phyloP scores from a whole-genome alignment of 2,888 invertebrate species.

The Hyposoter didymator region DNA sequence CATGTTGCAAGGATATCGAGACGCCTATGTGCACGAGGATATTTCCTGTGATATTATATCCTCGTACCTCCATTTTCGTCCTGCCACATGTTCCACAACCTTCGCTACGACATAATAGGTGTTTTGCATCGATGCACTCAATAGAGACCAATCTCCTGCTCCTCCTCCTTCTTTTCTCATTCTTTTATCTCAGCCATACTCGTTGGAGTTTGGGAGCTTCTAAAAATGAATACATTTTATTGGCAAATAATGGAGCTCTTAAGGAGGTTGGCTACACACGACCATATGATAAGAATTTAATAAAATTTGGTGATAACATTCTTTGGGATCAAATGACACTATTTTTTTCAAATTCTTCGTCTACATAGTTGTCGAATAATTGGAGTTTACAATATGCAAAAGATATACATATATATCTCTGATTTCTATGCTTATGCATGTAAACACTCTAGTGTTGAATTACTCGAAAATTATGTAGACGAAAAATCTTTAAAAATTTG shows the following conservation, averaged over 20 bases:
- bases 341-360: too few species aligned
- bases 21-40: not conserved
- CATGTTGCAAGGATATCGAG: not conserved
- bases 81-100: slow-evolving; percentile 8
- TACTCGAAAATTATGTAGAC: too few species aligned
- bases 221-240: slow-evolving; percentile 2
- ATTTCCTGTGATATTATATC: slow-evolving; percentile 3
- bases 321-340: too few species aligned
- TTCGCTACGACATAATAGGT: slow-evolving; percentile 3
- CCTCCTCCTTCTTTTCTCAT: not conserved
- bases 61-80: slow-evolving; percentile 21
- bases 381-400: too few species aligned
- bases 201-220: not conserved
- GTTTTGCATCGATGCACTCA: slow-evolving; percentile 55
- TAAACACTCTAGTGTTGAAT: too few species aligned
- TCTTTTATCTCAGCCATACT: not conserved
- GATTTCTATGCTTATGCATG: too few species aligned
- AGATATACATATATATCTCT: too few species aligned
- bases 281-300: too few species aligned
- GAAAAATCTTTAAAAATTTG: too few species aligned
- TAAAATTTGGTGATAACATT: too few species aligned
- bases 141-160: slow-evolving; percentile 59
- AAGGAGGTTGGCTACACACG: too few species aligned
- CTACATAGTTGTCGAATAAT: too few species aligned
- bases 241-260: not conserved